phyloP scores from a whole-genome alignment of 2,888 invertebrate species.

The Rotaria sp. region DNA sequence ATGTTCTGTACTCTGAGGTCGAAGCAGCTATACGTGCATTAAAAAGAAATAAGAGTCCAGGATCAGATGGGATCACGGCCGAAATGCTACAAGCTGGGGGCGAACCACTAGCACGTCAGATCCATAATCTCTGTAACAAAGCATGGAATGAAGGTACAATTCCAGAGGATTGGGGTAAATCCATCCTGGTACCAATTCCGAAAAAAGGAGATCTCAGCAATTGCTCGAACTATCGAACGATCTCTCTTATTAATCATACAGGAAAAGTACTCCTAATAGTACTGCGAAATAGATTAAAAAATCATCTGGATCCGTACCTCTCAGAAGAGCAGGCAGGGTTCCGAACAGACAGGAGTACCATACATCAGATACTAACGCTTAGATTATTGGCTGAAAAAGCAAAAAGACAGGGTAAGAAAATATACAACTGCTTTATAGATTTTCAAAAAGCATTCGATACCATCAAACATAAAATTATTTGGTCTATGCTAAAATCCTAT shows the following conservation, averaged over 20 bases:
- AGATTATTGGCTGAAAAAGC: neutral
- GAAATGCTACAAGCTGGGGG: slow-evolving; percentile 10
- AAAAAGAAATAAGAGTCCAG: slow-evolving; percentile 9
- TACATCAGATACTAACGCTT: neutral
- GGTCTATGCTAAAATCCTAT: neutral
- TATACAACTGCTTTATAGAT: neutral
- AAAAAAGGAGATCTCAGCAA: slow-evolving; percentile 2
- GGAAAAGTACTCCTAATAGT: neutral
- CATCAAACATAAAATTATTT: neutral
- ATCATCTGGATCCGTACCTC: neutral
- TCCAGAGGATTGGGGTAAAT: neutral
- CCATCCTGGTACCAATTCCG: neutral
- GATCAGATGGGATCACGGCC: neutral
- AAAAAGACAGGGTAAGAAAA: slow-evolving; percentile 2
- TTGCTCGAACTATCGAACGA: slow-evolving; percentile 13
- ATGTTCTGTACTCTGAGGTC: too few species aligned
- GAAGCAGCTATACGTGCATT: neutral
- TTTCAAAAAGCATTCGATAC: slow-evolving; percentile 3
- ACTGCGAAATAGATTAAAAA: neutral
- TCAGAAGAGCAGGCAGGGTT: too few species aligned
- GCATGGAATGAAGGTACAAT: neutral
- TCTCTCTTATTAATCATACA: slow-evolving; percentile 14
- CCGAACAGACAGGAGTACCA: too few species aligned
- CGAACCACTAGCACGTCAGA: neutral
- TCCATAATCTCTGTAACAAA: neutral